These are phyloP conservation scores for Silurus asotus DNA, from an alignment of 2,113 vertebrate genomes.

Conservation along the genomic window DNA sequence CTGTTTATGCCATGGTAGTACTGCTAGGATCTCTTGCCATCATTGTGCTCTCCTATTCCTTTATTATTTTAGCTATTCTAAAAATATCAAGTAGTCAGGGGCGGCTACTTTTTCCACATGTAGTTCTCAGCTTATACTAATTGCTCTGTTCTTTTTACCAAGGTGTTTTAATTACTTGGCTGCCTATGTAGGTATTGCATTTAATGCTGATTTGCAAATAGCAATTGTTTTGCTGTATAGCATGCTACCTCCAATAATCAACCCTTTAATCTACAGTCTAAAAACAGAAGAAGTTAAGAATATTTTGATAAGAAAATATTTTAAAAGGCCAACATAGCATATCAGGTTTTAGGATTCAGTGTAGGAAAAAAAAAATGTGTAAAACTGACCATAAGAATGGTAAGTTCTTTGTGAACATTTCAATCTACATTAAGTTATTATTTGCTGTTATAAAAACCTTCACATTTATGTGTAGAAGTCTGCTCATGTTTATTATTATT, in stretches of 20 bases:
- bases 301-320: conserved; percentile 46
- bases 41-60: background rate
- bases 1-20: too few species aligned
- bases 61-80: conserved; percentile 58
- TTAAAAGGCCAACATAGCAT: conserved; percentile 34
- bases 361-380: too few species aligned
- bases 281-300: conserved; percentile 68
- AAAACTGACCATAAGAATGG: too few species aligned
- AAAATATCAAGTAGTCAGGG: conserved; percentile 52
- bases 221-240: conserved; percentile 67
- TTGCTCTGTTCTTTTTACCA: conserved; percentile 68
- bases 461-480: too few species aligned
- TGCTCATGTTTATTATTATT: too few species aligned
- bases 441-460: too few species aligned
- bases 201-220: conserved; percentile 60
- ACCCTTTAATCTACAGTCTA: conserved; percentile 72
- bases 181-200: conserved; percentile 13
- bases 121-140: conserved; percentile 67
- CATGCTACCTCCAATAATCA: conserved; percentile 65
- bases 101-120: conserved; percentile 64
- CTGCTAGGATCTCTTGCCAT: conserved; percentile 59
- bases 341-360: too few species aligned
- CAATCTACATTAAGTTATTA: too few species aligned
- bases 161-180: conserved; percentile 68
- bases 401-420: too few species aligned